Percentiles rank a stretch among this genome's conserved stretches.
phyloP scores from a whole-genome alignment of 2,113 vertebrate genomes.

The Arizona elegans region DNA sequence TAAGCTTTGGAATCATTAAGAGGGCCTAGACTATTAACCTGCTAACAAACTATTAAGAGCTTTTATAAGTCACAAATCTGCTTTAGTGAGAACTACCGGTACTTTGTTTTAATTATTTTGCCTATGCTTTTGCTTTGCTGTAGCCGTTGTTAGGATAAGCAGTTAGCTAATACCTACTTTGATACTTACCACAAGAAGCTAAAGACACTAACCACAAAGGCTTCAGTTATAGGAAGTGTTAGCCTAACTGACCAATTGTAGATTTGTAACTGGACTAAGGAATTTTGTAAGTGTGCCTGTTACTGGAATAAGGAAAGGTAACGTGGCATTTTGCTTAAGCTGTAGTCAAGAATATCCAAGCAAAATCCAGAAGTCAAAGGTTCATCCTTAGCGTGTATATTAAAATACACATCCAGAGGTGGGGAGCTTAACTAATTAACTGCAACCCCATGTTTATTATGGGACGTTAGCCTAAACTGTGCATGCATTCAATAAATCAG shows the following conservation, averaged over 20 bases:
- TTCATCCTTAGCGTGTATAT: neutral
- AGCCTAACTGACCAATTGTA: neutral
- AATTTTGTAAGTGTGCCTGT: neutral
- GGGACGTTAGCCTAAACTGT: neutral
- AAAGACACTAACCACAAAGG: neutral
- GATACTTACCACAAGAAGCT: neutral
- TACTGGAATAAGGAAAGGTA: neutral
- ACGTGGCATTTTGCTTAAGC: neutral
- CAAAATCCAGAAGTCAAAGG: neutral
- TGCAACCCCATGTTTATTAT: neutral
- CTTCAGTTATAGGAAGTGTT: neutral
- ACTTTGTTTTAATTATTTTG: neutral
- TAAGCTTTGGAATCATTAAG: neutral
- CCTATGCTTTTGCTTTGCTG: neutral
- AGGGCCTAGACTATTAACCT: neutral
- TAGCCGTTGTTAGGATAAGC: neutral
- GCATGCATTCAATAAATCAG: neutral
- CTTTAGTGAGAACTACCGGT: neutral
- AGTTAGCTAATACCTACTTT: neutral
- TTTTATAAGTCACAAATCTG: neutral
- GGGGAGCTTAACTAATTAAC: neutral
- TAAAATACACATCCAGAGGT: neutral
- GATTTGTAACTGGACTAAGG: neutral
- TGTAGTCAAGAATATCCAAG: neutral
- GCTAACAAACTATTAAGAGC: neutral